Conservation (phyloP, 53 echinoderm and acorn worm species). For the Pentamera pediparva region DNA sequence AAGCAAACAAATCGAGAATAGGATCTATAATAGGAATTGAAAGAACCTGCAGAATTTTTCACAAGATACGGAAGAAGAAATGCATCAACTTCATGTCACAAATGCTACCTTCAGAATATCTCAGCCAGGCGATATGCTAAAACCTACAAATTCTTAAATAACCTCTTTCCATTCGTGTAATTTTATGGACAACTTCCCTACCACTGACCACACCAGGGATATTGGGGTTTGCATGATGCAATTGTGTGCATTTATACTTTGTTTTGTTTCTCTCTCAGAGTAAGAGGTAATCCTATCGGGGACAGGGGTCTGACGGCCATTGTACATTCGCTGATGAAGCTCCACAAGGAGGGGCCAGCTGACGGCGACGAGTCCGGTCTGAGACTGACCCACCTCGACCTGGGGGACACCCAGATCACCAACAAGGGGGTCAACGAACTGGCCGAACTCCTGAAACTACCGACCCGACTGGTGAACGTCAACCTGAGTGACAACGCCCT, state of each 20-base stretch:
- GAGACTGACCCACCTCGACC: conserved; percentile 58
- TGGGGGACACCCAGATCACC: conserved; percentile 66
- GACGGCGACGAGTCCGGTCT: conserved; percentile 41
- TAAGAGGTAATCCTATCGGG: conserved; percentile 72
- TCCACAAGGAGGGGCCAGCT: conserved; percentile 12
- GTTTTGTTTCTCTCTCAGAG: conserved; percentile 33
- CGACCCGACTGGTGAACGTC: conserved; percentile 50
- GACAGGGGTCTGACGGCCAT: conserved; percentile 64
- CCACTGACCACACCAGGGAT: too few species aligned
- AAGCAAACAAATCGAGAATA: too few species aligned
- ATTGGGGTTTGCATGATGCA: not conserved
- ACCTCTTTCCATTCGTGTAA: too few species aligned
- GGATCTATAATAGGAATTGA: too few species aligned
- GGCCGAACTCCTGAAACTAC: conserved; percentile 51
- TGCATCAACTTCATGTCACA: too few species aligned
- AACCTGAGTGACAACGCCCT: conserved; percentile 73
- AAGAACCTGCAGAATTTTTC: too few species aligned
- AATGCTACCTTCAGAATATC: too few species aligned
- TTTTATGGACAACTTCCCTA: not conserved
- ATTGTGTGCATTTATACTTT: not conserved
- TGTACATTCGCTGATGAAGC: conserved; percentile 51
- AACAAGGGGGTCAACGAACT: conserved; percentile 54
- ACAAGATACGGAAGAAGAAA: too few species aligned
- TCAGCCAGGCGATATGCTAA: too few species aligned
- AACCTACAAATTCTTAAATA: too few species aligned